Conservation (phyloP, 2,113 vertebrate species). For the Thymallus thymallus region DNA sequence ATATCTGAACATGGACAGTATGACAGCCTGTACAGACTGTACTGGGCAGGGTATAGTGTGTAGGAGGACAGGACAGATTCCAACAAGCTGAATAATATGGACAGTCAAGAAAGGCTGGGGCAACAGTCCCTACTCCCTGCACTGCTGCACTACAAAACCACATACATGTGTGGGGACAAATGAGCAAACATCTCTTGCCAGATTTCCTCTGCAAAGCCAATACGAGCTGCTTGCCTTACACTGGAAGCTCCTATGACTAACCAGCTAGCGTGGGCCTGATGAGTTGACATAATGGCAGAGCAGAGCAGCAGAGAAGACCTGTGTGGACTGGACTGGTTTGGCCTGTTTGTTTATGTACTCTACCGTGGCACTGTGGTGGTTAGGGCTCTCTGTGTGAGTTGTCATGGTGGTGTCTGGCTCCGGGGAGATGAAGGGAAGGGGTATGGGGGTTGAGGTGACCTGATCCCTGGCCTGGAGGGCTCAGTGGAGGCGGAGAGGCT, state of each 20-base stretch:
- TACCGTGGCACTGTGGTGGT: slow-evolving; percentile 64
- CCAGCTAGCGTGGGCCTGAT: slow-evolving; percentile 50
- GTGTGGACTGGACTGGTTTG: slow-evolving; percentile 2
- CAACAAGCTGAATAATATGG: slow-evolving; percentile 29
- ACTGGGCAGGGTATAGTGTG: slow-evolving; percentile 50
- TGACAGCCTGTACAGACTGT: slow-evolving; percentile 21
- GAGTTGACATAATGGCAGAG: slow-evolving; percentile 58
- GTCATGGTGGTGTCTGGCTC: slow-evolving; percentile 65
- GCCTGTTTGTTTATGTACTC: slow-evolving; percentile 62
- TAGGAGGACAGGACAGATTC: slow-evolving; percentile 57
- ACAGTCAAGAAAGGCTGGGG: slow-evolving; percentile 50
- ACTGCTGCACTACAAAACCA: slow-evolving; percentile 63
- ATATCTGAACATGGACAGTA: slow-evolving; percentile 21
- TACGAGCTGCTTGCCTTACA: slow-evolving; percentile 47
- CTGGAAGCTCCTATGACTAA: slow-evolving; percentile 61
- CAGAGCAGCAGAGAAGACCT: slow-evolving; percentile 33
- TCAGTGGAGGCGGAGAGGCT: background rate
- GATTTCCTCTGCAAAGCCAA: slow-evolving; percentile 57
- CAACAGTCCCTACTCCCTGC: slow-evolving; percentile 41
- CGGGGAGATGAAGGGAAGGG: slow-evolving; percentile 26
- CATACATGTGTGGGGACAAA: slow-evolving; percentile 71
- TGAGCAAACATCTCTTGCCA: slow-evolving; percentile 67
- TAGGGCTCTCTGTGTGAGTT: slow-evolving; percentile 59
- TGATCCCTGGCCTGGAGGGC: background rate
- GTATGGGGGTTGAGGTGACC: slow-evolving; percentile 45